Percentiles rank a stretch among this genome's conserved stretches.
phyloP scores from a whole-genome alignment of 2,888 invertebrate species.

The Zygothrica quintamaculata region DNA sequence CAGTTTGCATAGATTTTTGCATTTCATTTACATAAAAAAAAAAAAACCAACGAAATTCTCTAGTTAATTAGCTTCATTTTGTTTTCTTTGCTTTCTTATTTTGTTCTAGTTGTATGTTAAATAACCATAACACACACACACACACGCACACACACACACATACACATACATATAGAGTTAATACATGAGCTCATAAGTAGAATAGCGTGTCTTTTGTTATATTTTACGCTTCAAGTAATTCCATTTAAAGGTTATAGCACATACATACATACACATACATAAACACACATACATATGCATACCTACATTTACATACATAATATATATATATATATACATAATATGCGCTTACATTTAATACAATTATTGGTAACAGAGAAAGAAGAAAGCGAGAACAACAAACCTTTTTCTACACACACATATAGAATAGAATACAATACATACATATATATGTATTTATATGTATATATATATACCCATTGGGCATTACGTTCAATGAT shows the following conservation, averaged over 20 bases:
- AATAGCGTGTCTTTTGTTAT: slow-evolving; percentile 28
- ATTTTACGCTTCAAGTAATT: slow-evolving; percentile 27
- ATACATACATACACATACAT: slow-evolving; percentile 5
- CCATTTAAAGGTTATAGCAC: slow-evolving; percentile 23
- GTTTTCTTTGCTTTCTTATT: slow-evolving; percentile 12
- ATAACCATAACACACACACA: slow-evolving; percentile 24
- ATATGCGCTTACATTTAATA: slow-evolving; percentile 40
- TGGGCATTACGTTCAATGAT: no score
- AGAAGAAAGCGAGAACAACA: no score
- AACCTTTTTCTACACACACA: no score
- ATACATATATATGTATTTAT: no score
- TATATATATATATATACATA: slow-evolving; percentile 16
- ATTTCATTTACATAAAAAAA: slow-evolving; percentile 2
- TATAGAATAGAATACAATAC: no score
- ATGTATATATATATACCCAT: no score
- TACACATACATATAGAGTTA: background rate
- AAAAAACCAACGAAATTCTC: no score
- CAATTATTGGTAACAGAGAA: slow-evolving; percentile 31
- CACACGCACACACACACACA: background rate
- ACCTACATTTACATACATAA: slow-evolving; percentile 9
- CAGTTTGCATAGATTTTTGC: slow-evolving; percentile 9
- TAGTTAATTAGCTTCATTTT: background rate
- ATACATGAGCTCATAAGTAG: slow-evolving; percentile 38
- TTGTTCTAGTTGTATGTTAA: slow-evolving; percentile 31
- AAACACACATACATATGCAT: background rate